Evolutionary conservation across 2,888 invertebrate genomes (phyloP).

Genomic region (Eristalinus aeneus): DNA sequence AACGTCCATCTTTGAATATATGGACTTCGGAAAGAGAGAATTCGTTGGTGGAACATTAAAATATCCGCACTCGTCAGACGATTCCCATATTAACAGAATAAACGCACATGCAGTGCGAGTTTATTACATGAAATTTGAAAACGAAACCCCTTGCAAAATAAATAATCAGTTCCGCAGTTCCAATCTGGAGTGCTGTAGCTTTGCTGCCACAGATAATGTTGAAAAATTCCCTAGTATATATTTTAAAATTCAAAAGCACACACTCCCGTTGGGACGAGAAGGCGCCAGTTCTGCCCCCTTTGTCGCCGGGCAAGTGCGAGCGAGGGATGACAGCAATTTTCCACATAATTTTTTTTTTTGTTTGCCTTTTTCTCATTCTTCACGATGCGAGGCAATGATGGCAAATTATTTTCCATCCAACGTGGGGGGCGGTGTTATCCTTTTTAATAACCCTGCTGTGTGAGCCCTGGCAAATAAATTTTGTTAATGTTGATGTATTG

Average conservation of each 20-base stretch:
- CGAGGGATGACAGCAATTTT: not conserved
- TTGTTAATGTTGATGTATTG: conserved; percentile 5
- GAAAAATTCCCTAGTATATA: not conserved
- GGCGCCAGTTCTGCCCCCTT: not conserved
- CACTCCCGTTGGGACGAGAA: not conserved
- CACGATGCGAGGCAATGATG: not conserved
- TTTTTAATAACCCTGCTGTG: conserved; percentile 22
- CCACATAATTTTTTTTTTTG: not conserved
- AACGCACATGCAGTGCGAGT: too few species aligned
- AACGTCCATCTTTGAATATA: too few species aligned
- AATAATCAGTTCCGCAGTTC: not conserved
- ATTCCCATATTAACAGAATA: too few species aligned
- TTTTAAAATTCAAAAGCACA: not conserved
- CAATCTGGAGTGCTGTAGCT: not conserved
- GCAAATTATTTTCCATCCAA: not conserved
- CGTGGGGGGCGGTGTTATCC: not conserved
- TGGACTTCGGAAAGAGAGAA: too few species aligned
- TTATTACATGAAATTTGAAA: too few species aligned
- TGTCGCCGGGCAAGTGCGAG: not conserved
- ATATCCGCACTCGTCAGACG: too few species aligned
- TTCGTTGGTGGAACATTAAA: too few species aligned
- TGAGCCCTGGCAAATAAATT: conserved; percentile 19
- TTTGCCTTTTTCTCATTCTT: not conserved
- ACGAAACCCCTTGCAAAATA: not conserved
- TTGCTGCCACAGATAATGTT: not conserved